Evolutionary conservation across 2,888 invertebrate species (phyloP).

Genomic region (Andrena trimmerana): DNA sequence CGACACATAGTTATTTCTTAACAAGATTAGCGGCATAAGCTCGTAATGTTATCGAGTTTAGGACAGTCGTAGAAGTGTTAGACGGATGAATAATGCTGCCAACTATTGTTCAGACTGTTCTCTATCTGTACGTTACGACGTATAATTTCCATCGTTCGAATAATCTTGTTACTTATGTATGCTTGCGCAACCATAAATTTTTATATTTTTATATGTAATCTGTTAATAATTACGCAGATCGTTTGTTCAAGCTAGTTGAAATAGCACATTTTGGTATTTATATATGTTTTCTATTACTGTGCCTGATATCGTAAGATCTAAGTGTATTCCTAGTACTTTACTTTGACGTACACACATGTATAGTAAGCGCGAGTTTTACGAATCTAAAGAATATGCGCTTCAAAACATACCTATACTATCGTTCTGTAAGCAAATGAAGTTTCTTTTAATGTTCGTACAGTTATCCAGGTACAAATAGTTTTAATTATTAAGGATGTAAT

Average conservation of each 20-base stretch:
- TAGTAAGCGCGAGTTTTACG: conserved; percentile 33
- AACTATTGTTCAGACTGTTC: conserved; percentile 26
- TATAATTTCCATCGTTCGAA: conserved; percentile 37
- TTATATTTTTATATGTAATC: conserved; percentile 60
- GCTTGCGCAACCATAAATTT: conserved; percentile 38
- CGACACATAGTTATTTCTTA: conserved; percentile 78
- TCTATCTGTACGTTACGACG: conserved; percentile 1
- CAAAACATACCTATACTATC: conserved; percentile 18
- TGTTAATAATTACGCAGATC: conserved; percentile 25
- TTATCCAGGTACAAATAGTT: conserved; percentile 49
- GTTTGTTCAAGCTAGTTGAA: conserved; percentile 36
- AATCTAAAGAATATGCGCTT: conserved; percentile 9
- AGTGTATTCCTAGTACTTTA: conserved; percentile 38
- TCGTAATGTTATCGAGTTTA: conserved; percentile 20
- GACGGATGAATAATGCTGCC: conserved; percentile 10
- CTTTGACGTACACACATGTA: conserved; percentile 36
- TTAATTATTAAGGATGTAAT: conserved; percentile 33
- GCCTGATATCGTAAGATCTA: conserved; percentile 25
- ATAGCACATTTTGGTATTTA: conserved; percentile 42
- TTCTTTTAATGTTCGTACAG: conserved; percentile 35
- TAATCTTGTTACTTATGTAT: conserved; percentile 43
- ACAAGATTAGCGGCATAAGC: conserved; percentile 39
- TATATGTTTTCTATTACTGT: conserved; percentile 40
- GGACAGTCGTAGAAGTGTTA: conserved; percentile 28
- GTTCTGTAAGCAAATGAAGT: conserved; percentile 5